phyloP scores from a whole-genome alignment of 1,140 invertebrate species.

The Drosophila obscura region DNA sequence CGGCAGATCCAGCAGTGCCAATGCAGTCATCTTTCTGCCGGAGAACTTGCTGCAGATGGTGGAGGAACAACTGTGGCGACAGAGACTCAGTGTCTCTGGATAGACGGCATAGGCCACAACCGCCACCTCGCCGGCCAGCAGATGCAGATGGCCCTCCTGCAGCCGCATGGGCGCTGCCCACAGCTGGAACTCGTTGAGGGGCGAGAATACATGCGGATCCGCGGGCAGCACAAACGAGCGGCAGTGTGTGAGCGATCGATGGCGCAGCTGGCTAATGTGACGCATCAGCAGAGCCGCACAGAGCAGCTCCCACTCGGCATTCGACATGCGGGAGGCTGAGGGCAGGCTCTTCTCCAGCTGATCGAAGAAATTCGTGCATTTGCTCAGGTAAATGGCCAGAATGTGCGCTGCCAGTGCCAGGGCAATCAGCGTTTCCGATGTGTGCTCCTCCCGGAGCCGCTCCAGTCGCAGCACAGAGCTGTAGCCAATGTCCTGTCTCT shows the following conservation, averaged over 20 bases:
- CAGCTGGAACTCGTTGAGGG: constrained; percentile 60
- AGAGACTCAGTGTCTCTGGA: constrained; percentile 56
- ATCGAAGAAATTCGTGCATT: constrained; percentile 67
- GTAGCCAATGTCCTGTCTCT: constrained; percentile 60
- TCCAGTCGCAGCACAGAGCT: constrained; percentile 57
- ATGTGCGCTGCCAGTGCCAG: constrained; percentile 57
- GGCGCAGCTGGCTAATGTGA: constrained; percentile 58
- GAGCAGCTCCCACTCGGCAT: constrained; percentile 60
- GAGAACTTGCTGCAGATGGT: constrained; percentile 60
- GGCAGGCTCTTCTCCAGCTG: constrained; percentile 62
- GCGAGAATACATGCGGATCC: constrained; percentile 64
- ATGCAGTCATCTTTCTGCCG: constrained; percentile 57
- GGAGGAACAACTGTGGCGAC: constrained; percentile 58
- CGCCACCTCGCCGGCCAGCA: constrained; percentile 63
- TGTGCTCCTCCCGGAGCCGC: constrained; percentile 32
- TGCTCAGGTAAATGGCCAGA: constrained; percentile 61
- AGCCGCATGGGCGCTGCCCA: constrained; percentile 57
- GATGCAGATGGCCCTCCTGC: constrained; percentile 54
- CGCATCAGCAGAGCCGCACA: constrained; percentile 59
- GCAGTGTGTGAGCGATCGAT: constrained; percentile 59
- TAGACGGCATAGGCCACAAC: constrained; percentile 61
- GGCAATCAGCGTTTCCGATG: constrained; percentile 45
- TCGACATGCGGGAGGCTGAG: constrained; percentile 51
- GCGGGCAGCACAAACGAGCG: constrained; percentile 66
- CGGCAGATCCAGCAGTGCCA: constrained; percentile 54